These are phyloP conservation scores for Cheilosia variabilis DNA, from an alignment of 2,888 invertebrate genomes.

Conservation along the genomic window DNA sequence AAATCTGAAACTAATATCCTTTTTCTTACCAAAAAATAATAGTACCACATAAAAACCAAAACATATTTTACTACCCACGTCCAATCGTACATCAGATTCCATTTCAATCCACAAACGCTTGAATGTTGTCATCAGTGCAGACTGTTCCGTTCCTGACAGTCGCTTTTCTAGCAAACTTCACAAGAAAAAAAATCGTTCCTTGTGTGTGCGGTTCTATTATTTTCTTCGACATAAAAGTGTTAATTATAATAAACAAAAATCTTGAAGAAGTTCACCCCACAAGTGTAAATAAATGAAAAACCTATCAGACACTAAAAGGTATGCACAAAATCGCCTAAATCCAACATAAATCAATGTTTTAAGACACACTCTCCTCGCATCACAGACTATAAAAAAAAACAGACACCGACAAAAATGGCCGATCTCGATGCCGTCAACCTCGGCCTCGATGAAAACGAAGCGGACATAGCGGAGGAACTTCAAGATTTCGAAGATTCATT, in stretches of 20 bases:
- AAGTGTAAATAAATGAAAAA: conserved; percentile 82
- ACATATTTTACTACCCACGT: neutral
- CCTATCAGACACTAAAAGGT: conserved; percentile 70
- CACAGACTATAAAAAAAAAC: conserved; percentile 52
- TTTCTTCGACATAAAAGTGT: conserved; percentile 31
- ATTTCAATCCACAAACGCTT: conserved; percentile 12
- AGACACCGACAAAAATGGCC: conserved; percentile 81
- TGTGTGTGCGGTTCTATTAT: conserved; percentile 44
- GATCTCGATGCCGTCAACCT: conserved; percentile 87
- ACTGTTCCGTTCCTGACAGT: conserved; percentile 65
- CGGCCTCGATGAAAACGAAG: conserved; percentile 87
- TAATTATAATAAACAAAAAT: conserved; percentile 45
- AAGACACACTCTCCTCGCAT: conserved; percentile 10
- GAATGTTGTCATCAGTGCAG: conserved; percentile 36
- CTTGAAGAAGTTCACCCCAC: conserved; percentile 79
- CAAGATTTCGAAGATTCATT: conserved; percentile 88
- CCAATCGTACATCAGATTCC: conserved; percentile 5
- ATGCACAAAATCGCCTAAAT: conserved; percentile 7
- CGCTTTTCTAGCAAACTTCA: conserved; percentile 31
- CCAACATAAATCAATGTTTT: neutral
- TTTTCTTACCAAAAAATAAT: too few species aligned
- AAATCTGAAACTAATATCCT: too few species aligned
- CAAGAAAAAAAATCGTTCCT: conserved; percentile 22
- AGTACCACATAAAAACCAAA: too few species aligned
- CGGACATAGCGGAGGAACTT: conserved; percentile 91